Conservation (phyloP, 2,888 invertebrate species). For the Leucoma salicis region DNA sequence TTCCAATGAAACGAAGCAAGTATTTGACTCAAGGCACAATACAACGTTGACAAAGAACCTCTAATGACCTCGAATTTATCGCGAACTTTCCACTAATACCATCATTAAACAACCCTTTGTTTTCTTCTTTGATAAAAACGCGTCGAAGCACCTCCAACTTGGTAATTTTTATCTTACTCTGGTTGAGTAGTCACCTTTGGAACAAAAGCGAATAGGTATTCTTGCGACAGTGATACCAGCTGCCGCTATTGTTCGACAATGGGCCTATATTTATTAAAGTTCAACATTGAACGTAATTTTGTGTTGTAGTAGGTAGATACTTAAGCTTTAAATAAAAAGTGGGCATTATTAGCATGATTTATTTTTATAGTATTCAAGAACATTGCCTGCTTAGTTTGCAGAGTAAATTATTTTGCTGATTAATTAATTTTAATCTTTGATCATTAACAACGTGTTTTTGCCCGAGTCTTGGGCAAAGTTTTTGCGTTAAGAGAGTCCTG, state of each 20-base stretch:
- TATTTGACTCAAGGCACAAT: conserved; percentile 65
- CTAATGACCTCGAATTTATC: conserved; percentile 77
- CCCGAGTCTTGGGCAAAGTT: no score
- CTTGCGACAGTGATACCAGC: conserved; percentile 54
- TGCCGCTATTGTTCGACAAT: conserved; percentile 40
- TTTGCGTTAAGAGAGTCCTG: no score
- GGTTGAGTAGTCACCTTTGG: conserved; percentile 57
- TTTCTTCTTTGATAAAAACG: conserved; percentile 77
- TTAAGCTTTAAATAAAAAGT: conserved; percentile 18
- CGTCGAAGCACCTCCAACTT: conserved; percentile 62
- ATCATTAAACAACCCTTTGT: conserved; percentile 80
- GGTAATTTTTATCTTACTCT: conserved; percentile 76
- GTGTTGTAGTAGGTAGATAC: conserved; percentile 12
- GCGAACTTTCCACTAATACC: conserved; percentile 79
- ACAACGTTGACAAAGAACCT: conserved; percentile 72
- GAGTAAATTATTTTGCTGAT: no score
- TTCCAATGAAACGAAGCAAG: conserved; percentile 53
- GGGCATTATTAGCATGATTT: conserved; percentile 11
- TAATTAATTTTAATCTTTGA: no score
- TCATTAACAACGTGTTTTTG: no score
- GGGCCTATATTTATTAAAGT: conserved; percentile 37
- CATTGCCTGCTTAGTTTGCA: no score
- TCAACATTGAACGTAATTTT: conserved; percentile 21
- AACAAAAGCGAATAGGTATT: conserved; percentile 60
- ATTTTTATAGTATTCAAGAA: no score